Percentiles rank a stretch among this genome's conserved stretches.
These are phyloP conservation scores for Adrianichthys oophorus DNA, from an alignment of 2,797 vertebrate species.

Conservation along the genomic window DNA sequence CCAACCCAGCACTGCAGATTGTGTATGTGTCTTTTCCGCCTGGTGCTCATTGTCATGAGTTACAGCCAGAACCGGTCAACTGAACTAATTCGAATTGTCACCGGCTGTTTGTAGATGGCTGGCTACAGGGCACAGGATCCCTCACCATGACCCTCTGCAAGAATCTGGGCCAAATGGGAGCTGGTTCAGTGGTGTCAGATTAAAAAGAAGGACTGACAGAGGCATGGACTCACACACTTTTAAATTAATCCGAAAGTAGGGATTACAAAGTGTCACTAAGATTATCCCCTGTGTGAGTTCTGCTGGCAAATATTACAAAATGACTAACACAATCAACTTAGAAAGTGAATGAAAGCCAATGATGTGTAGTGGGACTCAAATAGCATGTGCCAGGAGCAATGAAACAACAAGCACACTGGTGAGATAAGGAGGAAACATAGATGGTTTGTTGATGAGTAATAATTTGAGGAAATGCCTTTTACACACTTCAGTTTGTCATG, in stretches of 20 bases:
- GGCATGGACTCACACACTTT: slow-evolving; percentile 22
- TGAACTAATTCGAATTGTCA: slow-evolving; percentile 69
- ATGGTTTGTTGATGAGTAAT: slow-evolving; percentile 10
- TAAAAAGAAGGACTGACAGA: slow-evolving; percentile 30
- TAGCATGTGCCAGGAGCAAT: slow-evolving; percentile 21
- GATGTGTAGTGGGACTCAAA: slow-evolving; percentile 29
- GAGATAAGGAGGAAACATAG: slow-evolving; percentile 6
- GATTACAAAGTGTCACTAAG: slow-evolving; percentile 35
- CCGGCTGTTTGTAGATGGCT: slow-evolving; percentile 52
- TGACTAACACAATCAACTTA: slow-evolving; percentile 27
- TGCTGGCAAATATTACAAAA: slow-evolving; percentile 24
- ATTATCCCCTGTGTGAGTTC: slow-evolving; percentile 1
- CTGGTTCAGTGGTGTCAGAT: slow-evolving; percentile 37
- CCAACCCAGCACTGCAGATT: slow-evolving; percentile 23
- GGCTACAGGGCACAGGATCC: slow-evolving; percentile 45
- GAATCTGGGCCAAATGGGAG: slow-evolving; percentile 52
- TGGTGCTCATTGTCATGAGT: slow-evolving; percentile 52
- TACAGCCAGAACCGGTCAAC: slow-evolving; percentile 58
- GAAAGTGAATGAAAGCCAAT: slow-evolving; percentile 18
- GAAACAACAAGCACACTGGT: slow-evolving; percentile 29
- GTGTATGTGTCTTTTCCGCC: slow-evolving; percentile 47
- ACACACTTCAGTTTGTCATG: slow-evolving; percentile 32
- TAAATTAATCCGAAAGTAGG: slow-evolving; percentile 30
- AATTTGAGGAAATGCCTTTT: slow-evolving; percentile 28
- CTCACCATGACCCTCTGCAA: slow-evolving; percentile 29